A percentile compares a stretch with the other conserved stretches of the same genome.
Evolutionary conservation across 2,888 invertebrate species (phyloP).

Genomic region (Seira musarum): DNA sequence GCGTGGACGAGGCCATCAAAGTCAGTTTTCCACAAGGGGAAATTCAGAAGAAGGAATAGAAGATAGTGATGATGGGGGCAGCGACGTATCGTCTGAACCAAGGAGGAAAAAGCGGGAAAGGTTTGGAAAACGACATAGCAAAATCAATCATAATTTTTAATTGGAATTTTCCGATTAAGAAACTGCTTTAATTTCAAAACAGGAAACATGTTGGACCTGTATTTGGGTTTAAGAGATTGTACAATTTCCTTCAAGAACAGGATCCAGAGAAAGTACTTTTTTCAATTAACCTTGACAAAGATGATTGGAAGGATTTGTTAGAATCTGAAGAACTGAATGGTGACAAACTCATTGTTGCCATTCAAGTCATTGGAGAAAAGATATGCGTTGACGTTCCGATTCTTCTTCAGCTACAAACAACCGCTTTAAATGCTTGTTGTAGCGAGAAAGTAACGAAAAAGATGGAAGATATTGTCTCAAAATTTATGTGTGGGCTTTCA

Average conservation of each 20-base stretch:
- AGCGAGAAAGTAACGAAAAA: conserved; percentile 31
- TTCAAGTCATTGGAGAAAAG: conserved; percentile 59
- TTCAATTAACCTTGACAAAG: conserved; percentile 42
- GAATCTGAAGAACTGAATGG: conserved; percentile 30
- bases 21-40: too few relatives aligned
- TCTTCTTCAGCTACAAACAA: conserved; percentile 37
- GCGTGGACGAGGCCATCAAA: not conserved
- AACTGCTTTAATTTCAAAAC: not conserved
- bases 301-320: conserved; percentile 58
- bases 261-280: conserved; percentile 49
- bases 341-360: conserved; percentile 49
- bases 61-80: too few relatives aligned
- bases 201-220: conserved; percentile 56
- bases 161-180: too few relatives aligned
- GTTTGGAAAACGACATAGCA: not conserved
- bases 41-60: too few relatives aligned
- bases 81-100: conserved; percentile 12
- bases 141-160: too few relatives aligned
- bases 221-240: conserved; percentile 59
- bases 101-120: conserved; percentile 7
- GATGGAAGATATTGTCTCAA: conserved; percentile 24
- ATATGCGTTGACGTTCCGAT: conserved; percentile 46
- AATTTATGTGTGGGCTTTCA: conserved; percentile 2
- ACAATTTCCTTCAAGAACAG: conserved; percentile 38
- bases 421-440: conserved; percentile 38